Evolutionary conservation across 1,140 invertebrate genomes (phyloP).

Genomic region (Listronotus bonariensis): DNA sequence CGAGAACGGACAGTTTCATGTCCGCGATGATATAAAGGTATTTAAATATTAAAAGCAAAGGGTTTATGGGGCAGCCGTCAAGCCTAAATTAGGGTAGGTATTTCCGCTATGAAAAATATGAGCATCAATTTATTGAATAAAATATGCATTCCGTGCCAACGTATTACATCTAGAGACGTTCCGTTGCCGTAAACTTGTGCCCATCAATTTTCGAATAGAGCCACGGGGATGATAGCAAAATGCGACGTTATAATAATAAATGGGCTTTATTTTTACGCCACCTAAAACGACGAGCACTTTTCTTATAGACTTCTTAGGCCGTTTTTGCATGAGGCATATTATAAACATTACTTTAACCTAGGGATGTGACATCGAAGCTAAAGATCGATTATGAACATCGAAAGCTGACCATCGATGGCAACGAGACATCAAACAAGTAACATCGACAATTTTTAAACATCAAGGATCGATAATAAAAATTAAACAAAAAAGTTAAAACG

Average conservation of each 20-base stretch:
- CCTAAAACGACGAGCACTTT: neutral
- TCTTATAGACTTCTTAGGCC: too few relatives aligned
- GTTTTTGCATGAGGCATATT: too few relatives aligned
- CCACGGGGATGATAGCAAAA: slow-evolving; percentile 26
- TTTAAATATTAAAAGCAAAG: slow-evolving; percentile 21
- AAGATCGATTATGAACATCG: too few relatives aligned
- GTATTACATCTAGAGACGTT: slow-evolving; percentile 24
- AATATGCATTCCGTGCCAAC: slow-evolving; percentile 35
- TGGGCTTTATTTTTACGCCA: slow-evolving; percentile 21
- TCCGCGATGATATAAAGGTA: slow-evolving; percentile 12
- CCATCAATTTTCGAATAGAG: slow-evolving; percentile 32
- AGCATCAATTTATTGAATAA: slow-evolving; percentile 35
- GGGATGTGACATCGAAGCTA: too few relatives aligned
- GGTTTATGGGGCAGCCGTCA: slow-evolving; percentile 16
- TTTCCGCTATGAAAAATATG: slow-evolving; percentile 27
- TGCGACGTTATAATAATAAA: slow-evolving; percentile 31
- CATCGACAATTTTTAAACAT: too few relatives aligned
- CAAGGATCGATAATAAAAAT: too few relatives aligned
- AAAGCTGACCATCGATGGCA: too few relatives aligned
- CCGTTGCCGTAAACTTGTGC: slow-evolving; percentile 26
- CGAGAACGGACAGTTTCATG: neutral
- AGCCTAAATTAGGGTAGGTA: slow-evolving; percentile 22
- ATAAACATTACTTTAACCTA: too few relatives aligned
- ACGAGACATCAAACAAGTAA: too few relatives aligned
- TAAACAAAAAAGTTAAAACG: too few relatives aligned